Evolutionary conservation across 2,888 invertebrate genomes (phyloP), one percentile per base, ranked within the genome.

Genomic region (Apotomis turbidana): DNA sequence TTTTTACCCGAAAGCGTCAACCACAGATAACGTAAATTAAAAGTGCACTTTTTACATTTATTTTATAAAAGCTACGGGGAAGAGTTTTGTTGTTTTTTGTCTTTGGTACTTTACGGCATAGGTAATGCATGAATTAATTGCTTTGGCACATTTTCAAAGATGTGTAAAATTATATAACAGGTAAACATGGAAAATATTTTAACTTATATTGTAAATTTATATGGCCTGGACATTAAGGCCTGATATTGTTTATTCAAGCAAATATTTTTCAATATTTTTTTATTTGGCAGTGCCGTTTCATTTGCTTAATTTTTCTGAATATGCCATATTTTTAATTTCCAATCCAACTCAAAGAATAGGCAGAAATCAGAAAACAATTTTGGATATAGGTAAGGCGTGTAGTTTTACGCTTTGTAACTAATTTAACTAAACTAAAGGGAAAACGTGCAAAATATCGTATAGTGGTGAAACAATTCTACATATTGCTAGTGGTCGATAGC

Each of bases 41-140:
- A 86, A 88, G 90, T 90, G 90, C 90, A 86, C 82, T 85, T 86
- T 79, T 75, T 79, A 80, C 79, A 79, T 80, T 79, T 76, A 78
- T 80, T 68, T 71, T 68, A 75, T 63, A 71, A 75, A 77, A 71
- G 44, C 60, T 73, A 76, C 75, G 71, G 68, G 64, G 76, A 76
- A 77, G 76, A 78, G 77, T 78, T 78, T 74, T 64, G n/a, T 66
- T 51, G 36, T 27, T 51, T 67, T 12, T 57, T 68, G 49, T 68
- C 68, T 72, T 72, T 72, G 71, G 71, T 72, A 66, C 64, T 62
- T 62, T 55, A 62, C 67, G 61, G 67, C 55, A 54, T 61, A 64
- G 67, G 71, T 61, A 58, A 74, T 73, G 62, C 60, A 74, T 55
- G 71, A 68, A 49, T 46, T 41, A 41, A 41, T 9, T 66, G 55